A percentile compares a stretch with the other conserved stretches of the same genome.
These are phyloP conservation scores for Phalera bucephala DNA, from an alignment of 2,888 invertebrate species.

Conservation along the genomic window DNA sequence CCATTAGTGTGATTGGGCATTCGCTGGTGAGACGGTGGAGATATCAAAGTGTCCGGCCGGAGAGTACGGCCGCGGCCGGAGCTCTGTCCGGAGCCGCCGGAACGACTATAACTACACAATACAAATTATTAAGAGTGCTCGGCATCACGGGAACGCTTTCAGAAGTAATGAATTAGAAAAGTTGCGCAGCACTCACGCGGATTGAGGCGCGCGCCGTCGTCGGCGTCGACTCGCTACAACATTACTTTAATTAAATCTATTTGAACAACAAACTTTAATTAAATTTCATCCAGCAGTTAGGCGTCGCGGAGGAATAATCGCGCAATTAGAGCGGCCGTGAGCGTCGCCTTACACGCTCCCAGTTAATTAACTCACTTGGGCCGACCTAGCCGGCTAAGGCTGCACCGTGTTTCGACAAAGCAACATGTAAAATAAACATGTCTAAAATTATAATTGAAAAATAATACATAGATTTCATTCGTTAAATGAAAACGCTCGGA, in stretches of 20 bases:
- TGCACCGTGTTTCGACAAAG: slow-evolving; percentile 45
- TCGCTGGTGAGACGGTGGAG: slow-evolving; percentile 32
- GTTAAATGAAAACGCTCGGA: too few relatives aligned
- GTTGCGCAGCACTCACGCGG: slow-evolving; percentile 82
- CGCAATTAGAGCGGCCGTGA: slow-evolving; percentile 82
- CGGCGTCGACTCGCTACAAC: slow-evolving; percentile 74
- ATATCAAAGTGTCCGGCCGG: slow-evolving; percentile 40
- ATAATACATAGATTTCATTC: too few relatives aligned
- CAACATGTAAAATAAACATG: too few relatives aligned
- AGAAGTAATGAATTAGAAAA: slow-evolving; percentile 83
- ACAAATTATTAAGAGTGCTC: slow-evolving; percentile 83
- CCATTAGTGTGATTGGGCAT: slow-evolving; percentile 51
- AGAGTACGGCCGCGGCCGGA: slow-evolving; percentile 4
- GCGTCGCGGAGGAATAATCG: slow-evolving; percentile 83
- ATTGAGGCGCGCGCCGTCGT: slow-evolving; percentile 67
- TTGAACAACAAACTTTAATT: slow-evolving; percentile 85
- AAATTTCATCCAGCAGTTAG: slow-evolving; percentile 84
- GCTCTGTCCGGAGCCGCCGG: slow-evolving; percentile 35
- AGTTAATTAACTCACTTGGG: slow-evolving; percentile 81
- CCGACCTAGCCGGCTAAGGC: slow-evolving; percentile 59
- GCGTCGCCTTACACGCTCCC: slow-evolving; percentile 82
- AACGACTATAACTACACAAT: slow-evolving; percentile 75
- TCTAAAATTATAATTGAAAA: too few relatives aligned
- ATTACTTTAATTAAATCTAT: slow-evolving; percentile 85
- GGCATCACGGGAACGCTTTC: slow-evolving; percentile 82